Base-by-base conservation (phyloP, 1,140 invertebrate genomes). In the Lepidurus arcticus region DNA sequence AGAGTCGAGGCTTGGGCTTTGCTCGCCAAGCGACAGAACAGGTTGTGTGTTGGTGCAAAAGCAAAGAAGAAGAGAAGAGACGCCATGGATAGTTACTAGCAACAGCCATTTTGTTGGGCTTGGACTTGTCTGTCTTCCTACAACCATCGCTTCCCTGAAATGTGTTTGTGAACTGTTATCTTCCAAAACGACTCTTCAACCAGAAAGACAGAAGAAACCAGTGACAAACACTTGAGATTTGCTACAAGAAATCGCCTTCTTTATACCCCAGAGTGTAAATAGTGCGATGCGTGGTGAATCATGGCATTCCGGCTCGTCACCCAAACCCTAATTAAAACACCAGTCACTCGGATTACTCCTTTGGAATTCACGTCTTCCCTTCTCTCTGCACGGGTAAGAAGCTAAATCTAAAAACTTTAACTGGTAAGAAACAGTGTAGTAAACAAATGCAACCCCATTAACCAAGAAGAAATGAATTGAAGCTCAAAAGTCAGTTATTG, bases 21-120 rank as follows among this genome's bases (percentile, higher is more conserved):
- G 53, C 53, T 65, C 53, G 16, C 21, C 7, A 7, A 21, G 53
- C 21, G 53, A 65, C 53, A 65, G 53, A 65, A 65, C 53, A 65
- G 53, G 53, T 65, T 65, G 53, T 47, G 45, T 21, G 53, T 65
- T 65, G 53, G 16, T 65, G 34, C 34, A 34, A 34, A 34, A 34
- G 34, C 34, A 34, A 34, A 4, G 34, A 3, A 34, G 34, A 34
- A 26, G 47, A 65, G 47, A 21, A 65, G 53, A 65, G 53, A 65
- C 53, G 53, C 53, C 53, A 65, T 65, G 53, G 53, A 65, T 65
- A n/a, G 53, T 65, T 65, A 21, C 34, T 34, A 34, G 34, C 34
- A 65, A 13, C 53, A 65, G 53, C 53, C 53, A 65, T 65, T 65
- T 65, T 65, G 53, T 65, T 13, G 53, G 53, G 16, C n/a, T 65